Conservation (phyloP, 2,797 vertebrate species). For the Enteromius treurensis region DNA sequence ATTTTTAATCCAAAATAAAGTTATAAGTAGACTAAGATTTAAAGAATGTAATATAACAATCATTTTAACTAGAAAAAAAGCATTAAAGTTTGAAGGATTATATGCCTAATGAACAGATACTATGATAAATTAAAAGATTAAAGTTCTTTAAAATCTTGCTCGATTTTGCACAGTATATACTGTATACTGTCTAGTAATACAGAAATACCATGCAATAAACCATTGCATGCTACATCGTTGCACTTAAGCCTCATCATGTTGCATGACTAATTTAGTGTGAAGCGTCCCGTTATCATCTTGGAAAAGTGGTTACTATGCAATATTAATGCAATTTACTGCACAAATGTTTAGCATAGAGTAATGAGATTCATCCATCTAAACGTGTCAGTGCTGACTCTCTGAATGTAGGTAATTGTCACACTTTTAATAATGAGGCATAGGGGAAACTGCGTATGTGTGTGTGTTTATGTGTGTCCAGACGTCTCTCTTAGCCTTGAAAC, state of each 20-base stretch:
- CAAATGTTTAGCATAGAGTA: conserved; percentile 6
- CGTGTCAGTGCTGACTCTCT: neutral
- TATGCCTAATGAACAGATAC: too few species aligned
- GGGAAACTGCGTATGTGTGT: neutral
- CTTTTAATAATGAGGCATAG: conserved; percentile 25
- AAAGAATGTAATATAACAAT: neutral
- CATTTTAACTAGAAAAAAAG: neutral
- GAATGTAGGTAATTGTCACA: conserved; percentile 7
- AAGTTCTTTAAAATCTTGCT: neutral
- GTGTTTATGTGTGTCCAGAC: conserved; percentile 22
- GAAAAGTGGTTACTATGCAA: conserved; percentile 13
- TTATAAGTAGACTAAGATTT: neutral
- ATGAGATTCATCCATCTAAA: conserved; percentile 14
- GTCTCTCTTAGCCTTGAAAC: conserved; percentile 28
- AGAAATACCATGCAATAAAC: neutral
- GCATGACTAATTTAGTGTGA: neutral
- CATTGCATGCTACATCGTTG: conserved; percentile 2
- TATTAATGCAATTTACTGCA: neutral
- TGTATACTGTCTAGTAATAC: neutral
- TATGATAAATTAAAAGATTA: neutral
- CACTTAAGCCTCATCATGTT: neutral
- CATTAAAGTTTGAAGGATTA: neutral
- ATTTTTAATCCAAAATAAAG: neutral
- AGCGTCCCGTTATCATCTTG: neutral
- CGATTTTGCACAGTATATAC: neutral